Evolutionary conservation across 2,113 vertebrate genomes (phyloP), one percentile per base, ranked within the genome.

Genomic region (Lethenteron reissneri): DNA sequence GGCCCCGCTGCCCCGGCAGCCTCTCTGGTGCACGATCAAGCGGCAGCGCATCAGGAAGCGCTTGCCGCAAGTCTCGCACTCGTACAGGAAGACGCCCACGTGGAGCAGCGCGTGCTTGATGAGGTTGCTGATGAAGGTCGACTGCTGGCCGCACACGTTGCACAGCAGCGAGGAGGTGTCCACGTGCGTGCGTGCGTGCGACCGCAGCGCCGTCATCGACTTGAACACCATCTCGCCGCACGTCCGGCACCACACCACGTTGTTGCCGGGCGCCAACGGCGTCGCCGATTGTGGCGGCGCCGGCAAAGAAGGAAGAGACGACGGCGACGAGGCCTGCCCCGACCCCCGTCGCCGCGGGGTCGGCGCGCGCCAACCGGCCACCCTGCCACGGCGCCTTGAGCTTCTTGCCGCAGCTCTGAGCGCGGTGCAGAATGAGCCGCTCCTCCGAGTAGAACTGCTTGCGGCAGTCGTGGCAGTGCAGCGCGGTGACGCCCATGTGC

Each of bases 31-130:
- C 2, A 88, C 84, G 56, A 83, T 84, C 76, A 99, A 83, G 75
- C 87, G 88, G 78, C 81, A 85, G 74, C 86, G 87, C 57, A 85
- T 92, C 78, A 87, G 87, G 80, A 97, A 96, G 74, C 91, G 89
- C 57, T 83, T 78, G 73, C 85, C 86, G 14, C 92, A 97, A 86
- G 95, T 88, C 77, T 95, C 89, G 0, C 92, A 99, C 76, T 87
- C 86, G 78, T 90, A 95, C 56, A 99, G 85, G 71, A 87, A 88
- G 77, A 92, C 86, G 12, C 91, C 90, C 0, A 97, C 84, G 17
- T 96, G 94, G 56, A 87, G 83, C 71, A 97, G 79, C 12, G 85
- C 82, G 1, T 96, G 94, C 2, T 85, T 78, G 64, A 88, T 78
- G 13, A 81, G 78, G 41, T 87, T 83, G 3, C 82, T 77, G 0